A percentile compares a stretch with the other conserved stretches of the same genome.
These are phyloP conservation scores for Monopis laevigella DNA, from an alignment of 2,888 invertebrate species.

Conservation along the genomic window DNA sequence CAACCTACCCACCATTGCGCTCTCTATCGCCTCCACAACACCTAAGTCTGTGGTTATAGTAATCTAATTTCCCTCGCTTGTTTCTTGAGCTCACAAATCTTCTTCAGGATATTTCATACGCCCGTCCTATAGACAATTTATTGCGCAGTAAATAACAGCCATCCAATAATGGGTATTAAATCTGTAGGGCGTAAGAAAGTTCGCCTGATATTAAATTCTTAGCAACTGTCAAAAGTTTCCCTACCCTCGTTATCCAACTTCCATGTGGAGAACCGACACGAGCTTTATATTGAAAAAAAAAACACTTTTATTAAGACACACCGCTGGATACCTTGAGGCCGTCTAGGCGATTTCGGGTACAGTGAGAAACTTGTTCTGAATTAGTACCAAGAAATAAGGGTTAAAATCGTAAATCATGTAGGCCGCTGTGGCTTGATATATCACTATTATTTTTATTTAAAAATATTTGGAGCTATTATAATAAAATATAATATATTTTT, in stretches of 20 bases:
- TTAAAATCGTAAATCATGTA: no score
- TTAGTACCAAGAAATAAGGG: no score
- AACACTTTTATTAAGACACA: not conserved
- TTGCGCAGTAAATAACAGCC: conserved; percentile 35
- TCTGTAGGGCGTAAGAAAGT: conserved; percentile 19
- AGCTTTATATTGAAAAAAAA: conserved; percentile 1
- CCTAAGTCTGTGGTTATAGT: not conserved
- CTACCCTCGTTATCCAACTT: conserved; percentile 21
- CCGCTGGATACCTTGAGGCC: no score
- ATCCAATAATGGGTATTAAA: conserved; percentile 41
- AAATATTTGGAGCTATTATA: no score
- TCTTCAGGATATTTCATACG: conserved; percentile 10
- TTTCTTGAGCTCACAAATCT: conserved; percentile 8
- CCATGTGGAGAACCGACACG: conserved; percentile 8
- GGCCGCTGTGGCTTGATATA: no score
- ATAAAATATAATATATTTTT: no score
- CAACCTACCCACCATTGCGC: no score
- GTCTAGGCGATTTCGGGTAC: no score
- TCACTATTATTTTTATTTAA: no score
- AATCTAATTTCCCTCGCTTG: conserved; percentile 8
- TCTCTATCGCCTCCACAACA: not conserved
- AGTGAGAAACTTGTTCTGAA: no score
- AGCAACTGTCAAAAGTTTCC: conserved; percentile 25
- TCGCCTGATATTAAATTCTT: conserved; percentile 28
- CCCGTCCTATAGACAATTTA: conserved; percentile 26